Evolutionary conservation across 2,888 invertebrate species (phyloP), one percentile per base, ranked within the genome.

Genomic region (Rotaria macrura): DNA sequence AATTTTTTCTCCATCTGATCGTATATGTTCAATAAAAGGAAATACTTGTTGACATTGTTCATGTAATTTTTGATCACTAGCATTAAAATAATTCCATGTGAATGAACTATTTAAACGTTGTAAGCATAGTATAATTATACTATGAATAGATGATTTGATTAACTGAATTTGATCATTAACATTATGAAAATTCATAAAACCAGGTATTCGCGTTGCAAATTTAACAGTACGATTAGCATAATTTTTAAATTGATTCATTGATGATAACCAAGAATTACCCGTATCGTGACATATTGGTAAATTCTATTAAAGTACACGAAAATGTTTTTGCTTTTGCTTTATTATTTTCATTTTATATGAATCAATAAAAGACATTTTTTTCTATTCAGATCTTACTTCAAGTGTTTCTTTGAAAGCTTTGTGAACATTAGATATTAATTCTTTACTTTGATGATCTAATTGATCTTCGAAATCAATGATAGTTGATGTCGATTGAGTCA

Each of bases 191-290:
- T 79, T 79, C 79, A 79, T 79, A 79, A 79, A 79, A 74, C 72
- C 84, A 20, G 47, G 47, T 34, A 85, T 84, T 12, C 47, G 40
- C 47, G 29, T 49, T 17, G 84, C 52, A 79, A 85, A 85, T 49
- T 84, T 84, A 5, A 49, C 74, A 14, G 54, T 55, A 57, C 72
- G 54, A 72, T 47, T 84, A 14, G 84, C 74, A 57, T 85, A 85
- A 25, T 74, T 55, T 65, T 84, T 47, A 40, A 85, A 84, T 54
- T 85, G 84, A 47, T 85, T 55, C 20, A 84, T 29, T 43, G 29
- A 49, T 12, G 47, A 34, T 40, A n/a, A 23, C 84, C 84, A 84
- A 38, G 29, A 1, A n/a, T 43, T n/a, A 12, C 43, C n/a, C 3
- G 2, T 43, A 43, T n/a, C 17, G 43, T 79, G 43, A 79, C 43